Conservation (phyloP, 92 coral and sea anemone species). For the Muricea muricata region DNA sequence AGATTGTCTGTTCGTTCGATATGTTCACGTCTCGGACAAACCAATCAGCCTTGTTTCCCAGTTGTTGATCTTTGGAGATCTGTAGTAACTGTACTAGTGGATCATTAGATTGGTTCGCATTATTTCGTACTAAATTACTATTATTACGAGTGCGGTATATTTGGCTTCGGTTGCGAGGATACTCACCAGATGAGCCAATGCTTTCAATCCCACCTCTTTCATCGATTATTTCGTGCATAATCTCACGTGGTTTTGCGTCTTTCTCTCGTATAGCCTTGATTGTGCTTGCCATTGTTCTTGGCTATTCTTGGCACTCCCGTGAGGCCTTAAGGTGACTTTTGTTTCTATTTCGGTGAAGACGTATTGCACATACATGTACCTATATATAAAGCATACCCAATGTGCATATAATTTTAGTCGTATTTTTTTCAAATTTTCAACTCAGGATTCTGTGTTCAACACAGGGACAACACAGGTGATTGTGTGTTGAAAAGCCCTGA, state of each 20-base stretch:
- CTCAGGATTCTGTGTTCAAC: no score
- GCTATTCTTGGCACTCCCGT: slow-evolving; percentile 44
- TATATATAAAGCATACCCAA: no score
- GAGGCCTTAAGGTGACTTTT: slow-evolving; percentile 29
- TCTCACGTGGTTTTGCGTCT: slow-evolving; percentile 5
- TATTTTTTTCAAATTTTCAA: no score
- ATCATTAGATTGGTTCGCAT: not conserved
- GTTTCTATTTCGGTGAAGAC: slow-evolving; percentile 53
- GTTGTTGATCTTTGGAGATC: not conserved
- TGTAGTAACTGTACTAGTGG: not conserved
- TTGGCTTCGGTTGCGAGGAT: slow-evolving; percentile 37
- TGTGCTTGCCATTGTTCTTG: slow-evolving; percentile 49
- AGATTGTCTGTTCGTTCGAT: slow-evolving; percentile 49
- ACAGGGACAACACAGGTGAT: no score
- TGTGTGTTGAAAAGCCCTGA: no score
- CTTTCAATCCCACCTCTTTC: slow-evolving; percentile 52
- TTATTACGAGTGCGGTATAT: no score
- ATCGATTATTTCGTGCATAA: slow-evolving; percentile 27
- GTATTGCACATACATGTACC: no score
- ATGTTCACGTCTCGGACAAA: slow-evolving; percentile 50
- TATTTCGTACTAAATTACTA: no score
- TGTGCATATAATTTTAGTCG: no score
- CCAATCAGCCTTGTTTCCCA: not conserved
- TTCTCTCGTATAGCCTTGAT: not conserved
- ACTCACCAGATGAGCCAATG: slow-evolving; percentile 32